Conservation (phyloP, 2,113 vertebrate species). For the Cyprichromis sp. region DNA sequence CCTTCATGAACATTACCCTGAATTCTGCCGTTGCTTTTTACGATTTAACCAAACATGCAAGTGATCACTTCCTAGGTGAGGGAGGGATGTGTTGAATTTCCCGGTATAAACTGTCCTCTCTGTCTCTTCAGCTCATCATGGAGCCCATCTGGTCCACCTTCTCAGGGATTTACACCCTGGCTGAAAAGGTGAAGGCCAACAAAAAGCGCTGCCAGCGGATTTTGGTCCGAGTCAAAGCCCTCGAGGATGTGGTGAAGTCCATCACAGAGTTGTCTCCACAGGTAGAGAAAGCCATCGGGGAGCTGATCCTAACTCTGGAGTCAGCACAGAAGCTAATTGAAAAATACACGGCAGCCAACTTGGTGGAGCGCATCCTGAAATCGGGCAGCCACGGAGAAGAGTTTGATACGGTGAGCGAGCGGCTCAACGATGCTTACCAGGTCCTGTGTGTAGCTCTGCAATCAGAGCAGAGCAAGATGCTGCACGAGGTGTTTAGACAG, state of each 20-base stretch:
- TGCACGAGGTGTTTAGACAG: conserved; percentile 42
- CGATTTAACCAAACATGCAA: neutral
- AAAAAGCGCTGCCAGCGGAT: conserved; percentile 73
- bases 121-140: conserved; percentile 69
- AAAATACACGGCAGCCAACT: conserved; percentile 60
- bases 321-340: conserved; percentile 55
- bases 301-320: conserved; percentile 59
- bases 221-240: conserved; percentile 44
- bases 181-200: conserved; percentile 73
- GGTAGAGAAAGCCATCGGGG: conserved; percentile 26
- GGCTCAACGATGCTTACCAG: conserved; percentile 70
- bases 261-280: conserved; percentile 36
- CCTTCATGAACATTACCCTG: neutral
- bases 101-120: neutral
- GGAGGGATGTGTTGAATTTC: neutral
- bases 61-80: neutral
- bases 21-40: neutral
- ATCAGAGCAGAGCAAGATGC: conserved; percentile 49
- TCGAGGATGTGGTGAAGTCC: conserved; percentile 56
- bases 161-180: conserved; percentile 57
- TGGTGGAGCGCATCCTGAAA: conserved; percentile 65
- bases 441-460: conserved; percentile 67
- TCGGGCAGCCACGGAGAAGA: conserved; percentile 56
- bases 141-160: conserved; percentile 67
- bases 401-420: conserved; percentile 71